Percentiles rank a stretch among this genome's conserved stretches.
Conservation (phyloP, 2,888 invertebrate genomes). For the Philaethria dido region DNA sequence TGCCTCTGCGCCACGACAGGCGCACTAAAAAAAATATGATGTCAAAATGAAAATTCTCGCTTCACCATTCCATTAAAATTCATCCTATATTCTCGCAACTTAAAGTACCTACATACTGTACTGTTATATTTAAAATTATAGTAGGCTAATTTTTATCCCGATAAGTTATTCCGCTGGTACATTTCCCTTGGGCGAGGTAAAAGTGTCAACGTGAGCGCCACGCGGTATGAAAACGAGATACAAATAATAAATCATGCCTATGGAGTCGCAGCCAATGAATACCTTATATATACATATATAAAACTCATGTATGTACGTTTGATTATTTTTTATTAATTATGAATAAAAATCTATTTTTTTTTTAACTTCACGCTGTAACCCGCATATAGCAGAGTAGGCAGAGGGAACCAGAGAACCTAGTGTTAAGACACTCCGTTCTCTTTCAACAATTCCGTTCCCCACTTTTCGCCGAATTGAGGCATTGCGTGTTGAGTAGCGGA, state of each 20-base stretch:
- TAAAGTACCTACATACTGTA: neutral
- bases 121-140: constrained; percentile 31
- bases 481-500: too few species aligned
- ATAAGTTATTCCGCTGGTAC: constrained; percentile 35
- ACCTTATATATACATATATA: neutral
- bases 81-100: neutral
- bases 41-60: neutral
- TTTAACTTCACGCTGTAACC: too few species aligned
- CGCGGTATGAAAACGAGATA: constrained; percentile 37
- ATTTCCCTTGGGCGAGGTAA: constrained; percentile 45
- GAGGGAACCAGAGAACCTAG: too few species aligned
- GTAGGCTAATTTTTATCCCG: constrained; percentile 37
- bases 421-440: too few species aligned
- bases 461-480: too few species aligned
- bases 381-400: too few species aligned
- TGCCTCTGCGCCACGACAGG: too few species aligned
- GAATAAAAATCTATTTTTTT: too few species aligned
- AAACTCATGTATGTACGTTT: neutral
- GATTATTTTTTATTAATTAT: neutral
- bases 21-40: too few species aligned
- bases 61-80: neutral
- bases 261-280: constrained; percentile 16
- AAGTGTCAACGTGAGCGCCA: constrained; percentile 43
- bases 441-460: too few species aligned
- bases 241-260: constrained; percentile 37